Percentiles rank a stretch among this genome's conserved stretches.
Evolutionary conservation across 2,113 vertebrate genomes (phyloP).

Genomic region (Ptychochromis oligacanthus): DNA sequence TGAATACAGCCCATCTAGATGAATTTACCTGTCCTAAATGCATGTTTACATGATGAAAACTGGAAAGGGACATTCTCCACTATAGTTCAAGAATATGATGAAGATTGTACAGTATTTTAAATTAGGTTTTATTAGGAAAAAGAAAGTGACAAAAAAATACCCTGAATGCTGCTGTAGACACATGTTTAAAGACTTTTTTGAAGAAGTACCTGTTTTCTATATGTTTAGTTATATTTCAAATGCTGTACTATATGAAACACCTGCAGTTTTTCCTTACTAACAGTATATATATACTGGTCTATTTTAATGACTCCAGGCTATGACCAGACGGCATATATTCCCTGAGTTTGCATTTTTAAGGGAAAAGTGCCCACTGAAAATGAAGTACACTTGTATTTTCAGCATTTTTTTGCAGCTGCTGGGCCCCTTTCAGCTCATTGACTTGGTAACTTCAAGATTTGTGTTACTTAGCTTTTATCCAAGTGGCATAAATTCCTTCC

Average conservation of each 20-base stretch:
- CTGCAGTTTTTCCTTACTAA: not conserved
- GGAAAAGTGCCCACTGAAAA: not conserved
- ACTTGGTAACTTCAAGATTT: slow-evolving; percentile 17
- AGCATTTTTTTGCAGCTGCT: slow-evolving; percentile 24
- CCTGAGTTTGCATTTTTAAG: not conserved
- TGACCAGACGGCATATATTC: not conserved
- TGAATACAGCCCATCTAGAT: not conserved
- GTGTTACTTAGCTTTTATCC: slow-evolving; percentile 35
- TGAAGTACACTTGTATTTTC: not conserved
- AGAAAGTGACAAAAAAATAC: not conserved
- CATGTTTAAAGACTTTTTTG: no score
- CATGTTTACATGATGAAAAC: not conserved
- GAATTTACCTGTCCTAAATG: not conserved
- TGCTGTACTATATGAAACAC: not conserved
- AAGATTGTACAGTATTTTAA: not conserved
- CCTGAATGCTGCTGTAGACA: no score
- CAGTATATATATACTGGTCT: not conserved
- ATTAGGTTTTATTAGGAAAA: not conserved
- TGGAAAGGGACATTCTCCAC: not conserved
- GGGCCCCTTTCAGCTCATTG: slow-evolving; percentile 27
- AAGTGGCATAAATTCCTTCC: slow-evolving; percentile 29
- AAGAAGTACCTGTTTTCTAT: not conserved
- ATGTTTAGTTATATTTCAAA: not conserved
- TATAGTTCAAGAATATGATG: not conserved
- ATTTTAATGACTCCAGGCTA: not conserved